A percentile compares a stretch with the other conserved stretches of the same genome.
Conservation (phyloP, 2,113 vertebrate genomes). For the Vulpes vulpes region DNA sequence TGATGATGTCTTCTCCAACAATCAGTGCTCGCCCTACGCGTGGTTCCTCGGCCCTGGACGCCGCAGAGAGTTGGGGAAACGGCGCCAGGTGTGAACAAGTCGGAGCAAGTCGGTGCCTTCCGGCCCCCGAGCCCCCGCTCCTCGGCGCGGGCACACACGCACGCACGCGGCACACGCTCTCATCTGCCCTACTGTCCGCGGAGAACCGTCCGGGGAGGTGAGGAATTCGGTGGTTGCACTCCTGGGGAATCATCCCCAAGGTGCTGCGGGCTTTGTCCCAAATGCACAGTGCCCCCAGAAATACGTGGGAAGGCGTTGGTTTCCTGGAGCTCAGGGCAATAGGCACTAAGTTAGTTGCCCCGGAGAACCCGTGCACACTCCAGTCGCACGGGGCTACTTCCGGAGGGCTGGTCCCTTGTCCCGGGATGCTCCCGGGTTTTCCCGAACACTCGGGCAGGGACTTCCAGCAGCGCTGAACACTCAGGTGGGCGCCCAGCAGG, state of each 20-base stretch:
- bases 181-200: background rate
- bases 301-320: background rate
- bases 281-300: too few species aligned
- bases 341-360: background rate
- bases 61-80: constrained; percentile 47
- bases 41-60: constrained; percentile 22
- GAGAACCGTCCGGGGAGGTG: background rate
- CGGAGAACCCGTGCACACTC: background rate
- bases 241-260: background rate
- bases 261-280: background rate
- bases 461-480: background rate
- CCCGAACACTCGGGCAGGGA: background rate
- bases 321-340: background rate
- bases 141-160: background rate
- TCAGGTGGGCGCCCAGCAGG: background rate
- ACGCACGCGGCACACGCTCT: background rate
- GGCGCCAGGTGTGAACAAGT: constrained; percentile 75
- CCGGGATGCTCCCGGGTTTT: background rate
- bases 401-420: background rate
- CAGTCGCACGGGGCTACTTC: background rate
- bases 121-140: constrained; percentile 7
- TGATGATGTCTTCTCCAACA: background rate
- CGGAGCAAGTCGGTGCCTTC: constrained; percentile 65
- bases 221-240: background rate
- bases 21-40: background rate